phyloP scores from a whole-genome alignment of 2,797 vertebrate species.

The Pelochelys cantorii region DNA sequence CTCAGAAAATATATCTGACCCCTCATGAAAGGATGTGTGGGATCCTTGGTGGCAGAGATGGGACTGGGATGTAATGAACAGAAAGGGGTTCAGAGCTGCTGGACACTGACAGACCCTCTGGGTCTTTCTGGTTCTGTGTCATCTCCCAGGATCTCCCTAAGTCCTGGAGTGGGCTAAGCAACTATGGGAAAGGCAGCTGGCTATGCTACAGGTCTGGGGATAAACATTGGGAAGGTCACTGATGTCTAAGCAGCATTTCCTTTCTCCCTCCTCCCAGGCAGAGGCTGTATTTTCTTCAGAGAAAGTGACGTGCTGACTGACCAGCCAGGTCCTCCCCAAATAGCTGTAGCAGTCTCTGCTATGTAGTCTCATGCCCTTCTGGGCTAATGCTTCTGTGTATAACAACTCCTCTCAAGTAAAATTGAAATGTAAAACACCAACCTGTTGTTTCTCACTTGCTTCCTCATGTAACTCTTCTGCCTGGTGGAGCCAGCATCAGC shows the following conservation, averaged over 20 bases:
- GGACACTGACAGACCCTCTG: neutral
- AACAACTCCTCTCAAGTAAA: neutral
- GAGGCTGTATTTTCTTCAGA: neutral
- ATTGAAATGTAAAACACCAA: neutral
- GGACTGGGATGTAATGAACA: neutral
- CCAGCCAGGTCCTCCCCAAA: rapidly evolving
- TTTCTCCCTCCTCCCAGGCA: neutral
- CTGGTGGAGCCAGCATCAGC: no score
- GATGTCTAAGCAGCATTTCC: neutral
- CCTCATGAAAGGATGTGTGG: neutral
- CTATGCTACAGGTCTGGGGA: rapidly evolving
- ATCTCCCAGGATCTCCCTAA: neutral
- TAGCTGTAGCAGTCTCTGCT: neutral
- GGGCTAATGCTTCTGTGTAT: neutral
- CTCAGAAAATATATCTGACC: neutral
- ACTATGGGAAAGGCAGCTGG: neutral
- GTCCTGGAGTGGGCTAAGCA: neutral
- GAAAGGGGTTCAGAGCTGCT: neutral
- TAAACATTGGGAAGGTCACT: neutral
- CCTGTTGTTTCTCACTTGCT: neutral
- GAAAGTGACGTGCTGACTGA: rapidly evolving
- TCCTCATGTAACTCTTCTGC: neutral
- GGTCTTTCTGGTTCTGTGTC: neutral
- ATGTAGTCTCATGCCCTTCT: neutral
- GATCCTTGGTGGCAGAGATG: neutral